Evolutionary conservation across 2,797 vertebrate genomes (phyloP).

Genomic region (Calcarius lapponicus): DNA sequence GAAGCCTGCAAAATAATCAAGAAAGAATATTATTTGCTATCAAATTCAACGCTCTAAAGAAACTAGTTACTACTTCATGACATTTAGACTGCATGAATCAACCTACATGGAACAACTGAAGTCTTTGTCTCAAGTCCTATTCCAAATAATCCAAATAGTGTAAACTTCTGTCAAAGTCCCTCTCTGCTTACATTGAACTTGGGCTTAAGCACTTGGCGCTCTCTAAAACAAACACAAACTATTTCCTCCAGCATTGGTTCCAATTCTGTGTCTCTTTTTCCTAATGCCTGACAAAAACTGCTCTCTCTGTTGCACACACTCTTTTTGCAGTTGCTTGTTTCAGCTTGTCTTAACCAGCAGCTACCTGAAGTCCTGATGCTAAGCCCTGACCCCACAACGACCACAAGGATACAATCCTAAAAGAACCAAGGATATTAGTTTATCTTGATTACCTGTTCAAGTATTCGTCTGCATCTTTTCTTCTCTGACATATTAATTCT

Average conservation of each 20-base stretch:
- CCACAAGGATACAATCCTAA: neutral
- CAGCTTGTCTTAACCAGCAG: neutral
- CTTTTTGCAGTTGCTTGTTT: neutral
- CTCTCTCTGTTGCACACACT: neutral
- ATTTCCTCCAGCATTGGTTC: neutral
- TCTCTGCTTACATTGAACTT: neutral
- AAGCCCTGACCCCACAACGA: neutral
- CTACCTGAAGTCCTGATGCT: neutral
- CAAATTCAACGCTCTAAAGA: neutral
- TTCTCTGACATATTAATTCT: constrained; percentile 93
- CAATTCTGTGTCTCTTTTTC: neutral
- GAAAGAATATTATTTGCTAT: neutral
- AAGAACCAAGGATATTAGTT: neutral
- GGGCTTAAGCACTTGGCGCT: neutral
- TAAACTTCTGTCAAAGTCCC: neutral
- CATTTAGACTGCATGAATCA: neutral
- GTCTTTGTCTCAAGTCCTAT: neutral
- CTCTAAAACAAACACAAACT: neutral
- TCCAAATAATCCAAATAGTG: neutral
- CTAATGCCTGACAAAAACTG: neutral
- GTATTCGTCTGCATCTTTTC: constrained; percentile 92
- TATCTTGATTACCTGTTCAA: constrained; percentile 86
- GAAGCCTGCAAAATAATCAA: constrained; percentile 82
- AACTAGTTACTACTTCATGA: neutral
- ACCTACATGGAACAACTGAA: neutral